These are phyloP conservation scores for Nezara viridula DNA, from an alignment of 2,888 invertebrate species.

Conservation along the genomic window DNA sequence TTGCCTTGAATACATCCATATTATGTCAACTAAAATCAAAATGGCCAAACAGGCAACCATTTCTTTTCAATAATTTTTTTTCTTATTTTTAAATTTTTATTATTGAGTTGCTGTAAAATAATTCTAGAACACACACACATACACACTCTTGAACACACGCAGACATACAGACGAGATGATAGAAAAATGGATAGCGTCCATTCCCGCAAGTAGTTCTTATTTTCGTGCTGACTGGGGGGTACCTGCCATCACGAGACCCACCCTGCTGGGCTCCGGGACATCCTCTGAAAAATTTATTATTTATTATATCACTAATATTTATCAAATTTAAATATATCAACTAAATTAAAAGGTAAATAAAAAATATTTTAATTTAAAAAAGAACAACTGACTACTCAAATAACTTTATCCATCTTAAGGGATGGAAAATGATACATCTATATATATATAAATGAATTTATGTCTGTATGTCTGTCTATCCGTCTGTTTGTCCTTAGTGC, in stretches of 20 bases:
- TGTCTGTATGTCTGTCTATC: too few species aligned
- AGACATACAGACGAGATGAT: slow-evolving; percentile 55
- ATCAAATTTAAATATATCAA: not conserved
- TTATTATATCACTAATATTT: slow-evolving; percentile 40
- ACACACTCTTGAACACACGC: slow-evolving; percentile 42
- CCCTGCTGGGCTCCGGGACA: slow-evolving; percentile 69
- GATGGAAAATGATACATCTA: too few species aligned
- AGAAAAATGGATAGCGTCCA: slow-evolving; percentile 55
- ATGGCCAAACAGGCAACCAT: not conserved
- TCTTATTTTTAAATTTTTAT: not conserved
- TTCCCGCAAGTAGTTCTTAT: slow-evolving; percentile 46
- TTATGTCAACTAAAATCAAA: not conserved
- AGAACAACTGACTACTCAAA: too few species aligned
- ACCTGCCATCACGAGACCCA: slow-evolving; percentile 67
- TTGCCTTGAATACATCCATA: not conserved
- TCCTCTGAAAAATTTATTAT: slow-evolving; percentile 67
- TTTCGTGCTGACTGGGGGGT: slow-evolving; percentile 67
- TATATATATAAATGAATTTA: too few species aligned
- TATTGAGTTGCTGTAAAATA: slow-evolving; percentile 46
- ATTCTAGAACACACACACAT: slow-evolving; percentile 44
- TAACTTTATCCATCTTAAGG: too few species aligned
- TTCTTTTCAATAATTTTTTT: not conserved
- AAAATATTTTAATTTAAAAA: too few species aligned
- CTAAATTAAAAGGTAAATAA: too few species aligned
- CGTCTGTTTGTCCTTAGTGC: too few species aligned